Base-by-base conservation (phyloP, 2,113 vertebrate species). In the Coregonus clupeaformis region DNA sequence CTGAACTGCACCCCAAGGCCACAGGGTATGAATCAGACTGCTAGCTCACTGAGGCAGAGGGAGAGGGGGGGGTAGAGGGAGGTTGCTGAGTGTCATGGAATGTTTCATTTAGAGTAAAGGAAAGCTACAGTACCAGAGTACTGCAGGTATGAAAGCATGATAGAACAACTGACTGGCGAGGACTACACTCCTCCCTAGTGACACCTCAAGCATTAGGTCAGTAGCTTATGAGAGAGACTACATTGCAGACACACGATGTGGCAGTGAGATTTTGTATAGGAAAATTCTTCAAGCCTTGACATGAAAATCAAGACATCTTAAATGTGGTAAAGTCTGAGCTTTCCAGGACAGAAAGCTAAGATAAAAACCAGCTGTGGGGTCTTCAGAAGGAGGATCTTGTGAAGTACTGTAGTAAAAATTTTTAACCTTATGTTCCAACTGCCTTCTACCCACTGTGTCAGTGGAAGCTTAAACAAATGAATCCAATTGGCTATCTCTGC, bases 1-100 rank as follows among this genome's bases (percentile, higher is more conserved):
- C 29, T 65, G 42, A 74, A 47, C 16, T 42, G 57, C 47, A 67
- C 60, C 68, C 45, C 57, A 73, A 55, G 60, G 27, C 45, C 71
- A 57, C 45, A 20, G 1, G 29, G 60, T 52, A 75, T 63, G 74
- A 73, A 76, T 78, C 75, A 82, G 45, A 64, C 49, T 52, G 49
- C 49, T 52, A 18, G 49, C 49, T 52, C 49, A 52, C 49, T 16
- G 13, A 52, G 29, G 67, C 27, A 16, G 55, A 22, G 32, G 62
- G 66, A 13, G 49, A 57, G 65, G 45, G 49, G 52, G 60, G 52
- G 36, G 12, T 24, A 29, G 62, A 65, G 22, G 36, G 24, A 29
- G 52, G 52, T 57, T 4, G 57, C 57, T 22, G n/a, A 60, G 57
- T 60, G 57, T 60, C 57, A 60, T 55, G 52, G 6, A 55, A 1